Conservation (phyloP, 2,888 invertebrate genomes). For the Caprella mutica region DNA sequence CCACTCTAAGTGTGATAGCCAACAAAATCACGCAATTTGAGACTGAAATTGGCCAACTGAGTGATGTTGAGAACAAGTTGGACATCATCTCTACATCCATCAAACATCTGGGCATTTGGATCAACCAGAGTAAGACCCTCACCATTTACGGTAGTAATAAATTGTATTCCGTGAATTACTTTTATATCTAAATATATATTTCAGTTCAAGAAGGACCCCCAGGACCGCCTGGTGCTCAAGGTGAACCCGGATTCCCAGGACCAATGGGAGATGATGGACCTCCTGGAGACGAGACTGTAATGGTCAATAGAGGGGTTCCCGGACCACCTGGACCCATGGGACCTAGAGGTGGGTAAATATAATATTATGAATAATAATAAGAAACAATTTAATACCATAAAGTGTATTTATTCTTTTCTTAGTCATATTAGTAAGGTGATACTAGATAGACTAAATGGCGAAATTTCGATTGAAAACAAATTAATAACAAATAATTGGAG, state of each 20-base stretch:
- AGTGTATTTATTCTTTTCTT: no score
- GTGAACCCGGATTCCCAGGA: constrained; percentile 1
- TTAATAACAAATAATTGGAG: no score
- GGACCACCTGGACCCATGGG: background rate
- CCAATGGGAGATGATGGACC: background rate
- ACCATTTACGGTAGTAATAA: no score
- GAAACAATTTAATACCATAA: no score
- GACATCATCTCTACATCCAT: constrained; percentile 8
- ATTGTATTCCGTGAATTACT: no score
- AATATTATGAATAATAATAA: no score
- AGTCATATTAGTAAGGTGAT: no score
- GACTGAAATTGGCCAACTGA: constrained; percentile 6
- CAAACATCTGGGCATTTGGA: constrained; percentile 9
- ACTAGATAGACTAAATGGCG: no score
- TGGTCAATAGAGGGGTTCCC: background rate
- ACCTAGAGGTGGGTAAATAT: background rate
- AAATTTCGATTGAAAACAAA: no score
- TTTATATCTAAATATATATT: no score
- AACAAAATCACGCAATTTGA: constrained; percentile 15
- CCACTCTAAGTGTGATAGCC: constrained; percentile 15
- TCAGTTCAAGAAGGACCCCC: background rate
- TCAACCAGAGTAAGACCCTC: no score
- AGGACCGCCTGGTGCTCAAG: background rate
- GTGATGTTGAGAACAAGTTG: constrained; percentile 12
- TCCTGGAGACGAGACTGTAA: background rate